phyloP scores from a whole-genome alignment of 2,888 invertebrate genomes.

The Stenotaenia linearis region DNA sequence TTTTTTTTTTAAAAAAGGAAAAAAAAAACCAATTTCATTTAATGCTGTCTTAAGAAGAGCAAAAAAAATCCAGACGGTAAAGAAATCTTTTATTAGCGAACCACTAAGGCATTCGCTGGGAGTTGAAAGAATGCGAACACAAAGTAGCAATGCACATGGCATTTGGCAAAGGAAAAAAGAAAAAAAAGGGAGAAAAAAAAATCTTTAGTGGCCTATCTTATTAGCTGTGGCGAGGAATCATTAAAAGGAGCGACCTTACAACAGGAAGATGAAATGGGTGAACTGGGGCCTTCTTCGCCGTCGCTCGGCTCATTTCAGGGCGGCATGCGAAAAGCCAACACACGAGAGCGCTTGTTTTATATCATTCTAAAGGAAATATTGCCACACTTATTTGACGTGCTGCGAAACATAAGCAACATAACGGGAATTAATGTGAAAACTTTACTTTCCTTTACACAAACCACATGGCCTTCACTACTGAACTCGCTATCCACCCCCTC shows the following conservation, averaged over 20 bases:
- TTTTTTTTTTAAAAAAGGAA: too few species aligned
- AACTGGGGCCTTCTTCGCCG: slow-evolving; percentile 7
- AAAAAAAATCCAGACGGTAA: background rate
- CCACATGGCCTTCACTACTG: slow-evolving; percentile 21
- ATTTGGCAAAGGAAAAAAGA: background rate
- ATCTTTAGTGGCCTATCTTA: slow-evolving; percentile 15
- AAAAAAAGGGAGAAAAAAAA: background rate
- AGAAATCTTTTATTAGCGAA: slow-evolving; percentile 18
- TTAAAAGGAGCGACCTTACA: slow-evolving; percentile 19
- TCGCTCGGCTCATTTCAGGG: slow-evolving; percentile 12
- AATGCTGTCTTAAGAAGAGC: background rate
- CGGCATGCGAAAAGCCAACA: slow-evolving; percentile 19
- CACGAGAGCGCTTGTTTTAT: slow-evolving; percentile 24
- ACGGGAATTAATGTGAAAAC: slow-evolving; percentile 28
- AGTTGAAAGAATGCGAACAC: slow-evolving; percentile 21
- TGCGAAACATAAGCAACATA: slow-evolving; percentile 21
- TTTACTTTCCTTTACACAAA: slow-evolving; percentile 29
- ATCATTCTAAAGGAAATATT: slow-evolving; percentile 26
- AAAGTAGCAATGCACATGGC: background rate
- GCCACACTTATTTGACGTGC: slow-evolving; percentile 19
- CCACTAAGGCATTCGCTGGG: background rate
- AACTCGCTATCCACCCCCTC: background rate
- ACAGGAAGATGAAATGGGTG: slow-evolving; percentile 19
- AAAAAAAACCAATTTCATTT: slow-evolving; percentile 1
- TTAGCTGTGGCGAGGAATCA: slow-evolving; percentile 11